A percentile compares a stretch with the other conserved stretches of the same genome.
phyloP scores from a whole-genome alignment of 2,888 invertebrate genomes.

The Tiliacea citrago region DNA sequence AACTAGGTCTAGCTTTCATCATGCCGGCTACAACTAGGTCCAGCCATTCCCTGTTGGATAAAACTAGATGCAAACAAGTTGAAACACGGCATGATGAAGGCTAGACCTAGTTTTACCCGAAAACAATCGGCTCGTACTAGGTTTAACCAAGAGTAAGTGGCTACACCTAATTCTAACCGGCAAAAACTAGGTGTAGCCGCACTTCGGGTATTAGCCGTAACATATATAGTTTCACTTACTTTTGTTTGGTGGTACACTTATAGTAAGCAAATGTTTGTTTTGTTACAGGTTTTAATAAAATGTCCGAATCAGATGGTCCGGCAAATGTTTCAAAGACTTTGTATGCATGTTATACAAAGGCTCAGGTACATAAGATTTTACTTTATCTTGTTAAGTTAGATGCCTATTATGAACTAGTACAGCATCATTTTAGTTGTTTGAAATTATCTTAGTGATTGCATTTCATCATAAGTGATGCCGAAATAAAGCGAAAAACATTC shows the following conservation, averaged over 20 bases:
- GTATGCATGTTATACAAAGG: constrained; percentile 98
- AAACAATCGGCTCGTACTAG: too few species aligned
- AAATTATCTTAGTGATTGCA: background rate
- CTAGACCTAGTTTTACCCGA: too few species aligned
- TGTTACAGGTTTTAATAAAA: constrained; percentile 95
- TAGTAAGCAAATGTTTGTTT: background rate
- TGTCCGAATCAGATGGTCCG: constrained; percentile 99
- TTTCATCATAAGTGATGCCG: background rate
- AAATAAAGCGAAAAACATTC: background rate
- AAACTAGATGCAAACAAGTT: too few species aligned
- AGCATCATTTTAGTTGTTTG: background rate
- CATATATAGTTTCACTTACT: background rate
- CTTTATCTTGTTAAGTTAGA: background rate
- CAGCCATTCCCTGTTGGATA: too few species aligned
- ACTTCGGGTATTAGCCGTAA: too few species aligned
- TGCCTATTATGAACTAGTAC: background rate
- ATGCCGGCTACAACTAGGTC: too few species aligned
- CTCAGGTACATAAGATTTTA: constrained; percentile 90
- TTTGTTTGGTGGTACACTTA: background rate
- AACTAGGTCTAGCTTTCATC: too few species aligned
- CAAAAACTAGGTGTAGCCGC: too few species aligned
- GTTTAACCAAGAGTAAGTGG: too few species aligned
- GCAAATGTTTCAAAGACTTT: constrained; percentile 98
- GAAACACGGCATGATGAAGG: too few species aligned
- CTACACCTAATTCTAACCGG: too few species aligned